Evolutionary conservation across 2,797 vertebrate species (phyloP), one percentile per base, ranked within the genome.

Genomic region (Syndactyla subalaris): DNA sequence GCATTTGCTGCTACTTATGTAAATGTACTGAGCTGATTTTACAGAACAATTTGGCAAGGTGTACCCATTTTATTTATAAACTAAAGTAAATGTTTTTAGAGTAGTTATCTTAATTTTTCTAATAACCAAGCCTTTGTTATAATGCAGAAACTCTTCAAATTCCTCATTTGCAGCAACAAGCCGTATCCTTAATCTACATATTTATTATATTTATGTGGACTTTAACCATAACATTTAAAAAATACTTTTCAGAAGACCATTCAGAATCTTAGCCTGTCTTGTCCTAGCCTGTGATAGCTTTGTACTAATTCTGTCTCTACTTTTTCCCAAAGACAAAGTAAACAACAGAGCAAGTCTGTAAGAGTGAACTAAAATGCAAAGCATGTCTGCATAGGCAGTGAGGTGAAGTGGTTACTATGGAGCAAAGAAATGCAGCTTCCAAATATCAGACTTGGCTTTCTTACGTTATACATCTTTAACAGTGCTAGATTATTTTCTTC

Each of bases 331-430:
- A 83, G 75, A 91, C 82, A 89, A 94, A 86, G 86, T 89, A 95
- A 97, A 95, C 91, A 96, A 93, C 91, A 94, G 83, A 94, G 67
- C 70, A 83, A 89, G 88, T 73, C 95, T 93, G 65, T 91, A 92
- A 80, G 89, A 95, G 96, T 97, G 67, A 97, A 96, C 96, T 97
- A 97, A 97, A 97, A 98, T 97, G 96, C 97, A 97, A 92, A 97
- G 96, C 98, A 97, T 98, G 97, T 94, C 85, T 96, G 95, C 96
- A 97, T 94, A 98, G 96, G 93, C 95, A 96, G 79, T 90, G 71
- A 87, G 96, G 97, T 96, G 97, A 97, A 97, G 92, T 90, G 70
- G 98, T 99, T 98, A 98, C 98, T 97, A 98, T 98, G 98, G 98
- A 76, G 93, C 93, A 97, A 97, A 91, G 95, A 93, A 95, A 97